These are phyloP conservation scores for Dendrocopos noguchii DNA, from an alignment of 2,113 vertebrate species.

Conservation along the genomic window DNA sequence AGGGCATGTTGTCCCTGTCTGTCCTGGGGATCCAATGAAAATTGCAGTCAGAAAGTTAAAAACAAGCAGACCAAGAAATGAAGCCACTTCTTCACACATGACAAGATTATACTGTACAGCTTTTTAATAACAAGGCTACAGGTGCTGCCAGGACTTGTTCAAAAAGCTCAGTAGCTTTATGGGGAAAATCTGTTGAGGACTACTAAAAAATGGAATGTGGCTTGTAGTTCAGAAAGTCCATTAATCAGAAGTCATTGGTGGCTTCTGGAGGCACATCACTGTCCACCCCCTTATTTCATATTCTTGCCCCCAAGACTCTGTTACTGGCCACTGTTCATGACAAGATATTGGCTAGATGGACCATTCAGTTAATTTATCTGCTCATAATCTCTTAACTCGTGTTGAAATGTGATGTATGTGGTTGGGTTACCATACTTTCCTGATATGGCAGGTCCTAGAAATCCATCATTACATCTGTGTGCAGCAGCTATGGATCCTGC, in stretches of 20 bases:
- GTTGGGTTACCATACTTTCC: background rate
- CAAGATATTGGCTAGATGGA: background rate
- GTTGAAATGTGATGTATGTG: background rate
- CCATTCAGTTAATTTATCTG: background rate
- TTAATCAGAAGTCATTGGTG: background rate
- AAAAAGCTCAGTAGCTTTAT: background rate
- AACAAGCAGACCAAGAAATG: background rate
- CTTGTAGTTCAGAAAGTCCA: background rate
- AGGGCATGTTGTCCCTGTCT: background rate
- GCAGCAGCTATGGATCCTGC: background rate
- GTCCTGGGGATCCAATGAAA: background rate
- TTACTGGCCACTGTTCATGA: background rate
- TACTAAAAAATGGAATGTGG: background rate
- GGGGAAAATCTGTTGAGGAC: background rate
- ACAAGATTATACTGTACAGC: fast-evolving
- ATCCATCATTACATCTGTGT: background rate
- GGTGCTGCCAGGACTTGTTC: background rate
- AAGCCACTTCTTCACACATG: background rate
- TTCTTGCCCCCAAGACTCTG: background rate
- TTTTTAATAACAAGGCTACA: background rate
- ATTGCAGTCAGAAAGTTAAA: background rate
- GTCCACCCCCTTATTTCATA: background rate
- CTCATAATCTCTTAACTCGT: background rate
- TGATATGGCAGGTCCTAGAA: background rate
- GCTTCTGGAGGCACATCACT: background rate